phyloP scores from a whole-genome alignment of 2,797 vertebrate genomes.

The Carapus acus region DNA sequence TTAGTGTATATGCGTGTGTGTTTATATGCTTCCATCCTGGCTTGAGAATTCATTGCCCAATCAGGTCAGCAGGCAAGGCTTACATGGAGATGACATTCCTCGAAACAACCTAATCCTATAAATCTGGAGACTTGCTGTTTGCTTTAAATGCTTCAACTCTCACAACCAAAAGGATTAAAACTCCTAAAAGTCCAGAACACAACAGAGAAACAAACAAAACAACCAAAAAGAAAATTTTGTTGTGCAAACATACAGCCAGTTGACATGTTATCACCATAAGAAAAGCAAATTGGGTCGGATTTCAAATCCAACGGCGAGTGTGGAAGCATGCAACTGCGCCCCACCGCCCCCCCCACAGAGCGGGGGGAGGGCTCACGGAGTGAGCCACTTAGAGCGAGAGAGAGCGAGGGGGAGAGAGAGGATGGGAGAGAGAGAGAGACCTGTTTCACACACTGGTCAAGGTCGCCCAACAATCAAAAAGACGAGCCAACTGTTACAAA shows the following conservation, averaged over 20 bases:
- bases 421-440: slow-evolving; percentile 42
- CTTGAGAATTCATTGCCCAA: slow-evolving; percentile 62
- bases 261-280: slow-evolving; percentile 56
- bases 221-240: slow-evolving; percentile 54
- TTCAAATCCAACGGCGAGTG: slow-evolving; percentile 58
- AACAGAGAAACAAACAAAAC: slow-evolving; percentile 32
- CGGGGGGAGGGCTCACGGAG: slow-evolving; percentile 31
- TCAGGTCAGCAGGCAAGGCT: slow-evolving; percentile 65
- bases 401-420: slow-evolving; percentile 44
- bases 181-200: slow-evolving; percentile 53
- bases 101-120: slow-evolving; percentile 38
- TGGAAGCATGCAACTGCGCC: slow-evolving; percentile 69
- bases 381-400: slow-evolving; percentile 41
- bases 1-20: not conserved
- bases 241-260: slow-evolving; percentile 70
- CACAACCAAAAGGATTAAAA: slow-evolving; percentile 35
- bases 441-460: slow-evolving; percentile 51
- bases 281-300: slow-evolving; percentile 67
- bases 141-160: slow-evolving; percentile 47
- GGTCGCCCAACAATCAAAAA: slow-evolving; percentile 56
- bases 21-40: slow-evolving; percentile 37
- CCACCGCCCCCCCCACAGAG: slow-evolving; percentile 26
- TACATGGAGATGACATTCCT: slow-evolving; percentile 49
- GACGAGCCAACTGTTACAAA: slow-evolving; percentile 51
- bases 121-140: slow-evolving; percentile 48